Evolutionary conservation across 1,140 invertebrate species (phyloP).

Genomic region (Pseudomyrmex flavicornis): DNA sequence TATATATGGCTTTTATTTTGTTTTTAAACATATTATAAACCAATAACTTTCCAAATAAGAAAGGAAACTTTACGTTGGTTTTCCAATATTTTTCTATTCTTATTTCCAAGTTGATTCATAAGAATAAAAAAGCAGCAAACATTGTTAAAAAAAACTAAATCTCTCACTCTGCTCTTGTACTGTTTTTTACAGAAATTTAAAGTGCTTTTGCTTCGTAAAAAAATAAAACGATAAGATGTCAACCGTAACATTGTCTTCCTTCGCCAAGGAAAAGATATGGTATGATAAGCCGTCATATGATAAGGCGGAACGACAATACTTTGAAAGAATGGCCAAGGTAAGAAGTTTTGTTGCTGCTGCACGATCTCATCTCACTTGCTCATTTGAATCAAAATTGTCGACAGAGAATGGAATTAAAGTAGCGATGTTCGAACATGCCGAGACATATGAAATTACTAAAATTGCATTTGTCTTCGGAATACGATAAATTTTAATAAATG

Average conservation of each 20-base stretch:
- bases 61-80: too few species aligned
- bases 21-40: too few species aligned
- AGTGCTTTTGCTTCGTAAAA: slow-evolving; percentile 50
- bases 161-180: neutral
- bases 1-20: too few species aligned
- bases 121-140: too few species aligned
- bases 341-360: slow-evolving; percentile 60
- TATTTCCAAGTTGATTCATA: too few species aligned
- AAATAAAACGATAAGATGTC: slow-evolving; percentile 73
- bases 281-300: slow-evolving; percentile 85
- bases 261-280: slow-evolving; percentile 85
- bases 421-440: slow-evolving; percentile 51
- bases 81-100: too few species aligned
- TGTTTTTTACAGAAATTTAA: slow-evolving; percentile 47
- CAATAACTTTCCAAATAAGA: too few species aligned
- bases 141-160: too few species aligned
- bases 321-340: slow-evolving; percentile 84
- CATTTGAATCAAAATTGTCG: slow-evolving; percentile 64
- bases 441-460: slow-evolving; percentile 12
- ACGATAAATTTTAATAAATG: too few species aligned
- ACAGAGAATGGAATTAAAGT: slow-evolving; percentile 29
- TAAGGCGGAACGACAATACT: slow-evolving; percentile 84
- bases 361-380: neutral
- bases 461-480: too few species aligned
- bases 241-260: slow-evolving; percentile 57